Evolutionary conservation across 2,888 invertebrate species (phyloP).

Genomic region (Lepetodrilus schrolli): DNA sequence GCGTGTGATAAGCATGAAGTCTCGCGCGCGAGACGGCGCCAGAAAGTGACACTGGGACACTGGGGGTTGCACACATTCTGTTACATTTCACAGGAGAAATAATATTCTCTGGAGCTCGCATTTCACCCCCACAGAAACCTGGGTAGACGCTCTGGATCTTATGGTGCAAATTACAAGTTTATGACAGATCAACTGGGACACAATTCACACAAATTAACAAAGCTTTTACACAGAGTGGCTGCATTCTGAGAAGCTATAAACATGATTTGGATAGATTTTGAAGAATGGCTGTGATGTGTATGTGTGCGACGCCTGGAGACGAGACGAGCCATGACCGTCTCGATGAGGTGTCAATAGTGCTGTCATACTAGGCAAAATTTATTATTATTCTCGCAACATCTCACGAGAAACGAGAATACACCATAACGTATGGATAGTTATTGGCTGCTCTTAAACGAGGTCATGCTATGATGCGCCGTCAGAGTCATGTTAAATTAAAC

Average conservation of each 20-base stretch:
- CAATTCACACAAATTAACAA: constrained; percentile 14
- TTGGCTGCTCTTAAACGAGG: background rate
- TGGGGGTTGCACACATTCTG: background rate
- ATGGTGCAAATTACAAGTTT: constrained; percentile 25
- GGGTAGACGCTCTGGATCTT: background rate
- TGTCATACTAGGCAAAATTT: constrained; percentile 4
- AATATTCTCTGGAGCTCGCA: background rate
- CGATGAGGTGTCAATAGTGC: background rate
- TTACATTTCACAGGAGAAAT: background rate
- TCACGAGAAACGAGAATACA: constrained; percentile 20
- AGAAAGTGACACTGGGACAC: background rate
- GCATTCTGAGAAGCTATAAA: background rate
- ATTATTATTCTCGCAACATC: constrained; percentile 5
- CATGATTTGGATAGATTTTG: background rate
- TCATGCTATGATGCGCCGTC: background rate
- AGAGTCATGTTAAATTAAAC: background rate
- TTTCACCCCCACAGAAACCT: background rate
- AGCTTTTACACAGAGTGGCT: background rate
- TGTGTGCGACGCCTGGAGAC: background rate
- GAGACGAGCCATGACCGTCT: background rate
- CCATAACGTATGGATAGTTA: background rate
- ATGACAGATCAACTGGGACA: background rate
- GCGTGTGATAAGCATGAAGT: constrained; percentile 12
- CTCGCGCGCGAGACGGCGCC: constrained; percentile 12
- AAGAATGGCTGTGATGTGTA: background rate